Evolutionary conservation across 2,113 vertebrate species (phyloP).

Genomic region (Piaya cayana): DNA sequence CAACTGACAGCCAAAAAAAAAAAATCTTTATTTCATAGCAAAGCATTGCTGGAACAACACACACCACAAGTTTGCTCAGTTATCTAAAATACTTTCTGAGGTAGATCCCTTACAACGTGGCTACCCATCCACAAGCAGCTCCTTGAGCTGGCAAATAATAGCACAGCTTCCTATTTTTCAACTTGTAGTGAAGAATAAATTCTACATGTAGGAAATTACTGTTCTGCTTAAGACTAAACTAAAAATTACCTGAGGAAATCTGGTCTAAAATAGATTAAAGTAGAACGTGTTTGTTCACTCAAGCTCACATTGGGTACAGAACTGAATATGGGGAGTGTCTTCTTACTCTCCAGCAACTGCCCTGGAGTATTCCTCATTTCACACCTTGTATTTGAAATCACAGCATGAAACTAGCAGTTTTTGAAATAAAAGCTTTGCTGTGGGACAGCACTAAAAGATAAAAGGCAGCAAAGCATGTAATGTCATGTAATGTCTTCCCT

Average conservation of each 20-base stretch:
- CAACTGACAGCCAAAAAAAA: neutral
- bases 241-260: neutral
- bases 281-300: neutral
- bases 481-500: neutral
- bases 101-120: neutral
- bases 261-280: neutral
- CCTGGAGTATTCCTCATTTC: neutral
- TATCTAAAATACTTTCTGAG: slow-evolving; percentile 55
- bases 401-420: neutral
- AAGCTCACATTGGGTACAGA: neutral
- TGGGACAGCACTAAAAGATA: neutral
- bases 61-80: neutral
- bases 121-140: neutral
- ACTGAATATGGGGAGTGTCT: neutral
- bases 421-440: neutral
- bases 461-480: neutral
- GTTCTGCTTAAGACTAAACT: neutral
- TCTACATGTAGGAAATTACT: neutral
- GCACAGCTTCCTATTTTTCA: neutral
- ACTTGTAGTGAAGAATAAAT: neutral
- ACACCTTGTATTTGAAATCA: neutral
- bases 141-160: neutral
- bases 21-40: neutral
- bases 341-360: neutral
- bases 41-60: neutral